Conservation (phyloP, 2,113 vertebrate species). For the Varanus salvator region DNA sequence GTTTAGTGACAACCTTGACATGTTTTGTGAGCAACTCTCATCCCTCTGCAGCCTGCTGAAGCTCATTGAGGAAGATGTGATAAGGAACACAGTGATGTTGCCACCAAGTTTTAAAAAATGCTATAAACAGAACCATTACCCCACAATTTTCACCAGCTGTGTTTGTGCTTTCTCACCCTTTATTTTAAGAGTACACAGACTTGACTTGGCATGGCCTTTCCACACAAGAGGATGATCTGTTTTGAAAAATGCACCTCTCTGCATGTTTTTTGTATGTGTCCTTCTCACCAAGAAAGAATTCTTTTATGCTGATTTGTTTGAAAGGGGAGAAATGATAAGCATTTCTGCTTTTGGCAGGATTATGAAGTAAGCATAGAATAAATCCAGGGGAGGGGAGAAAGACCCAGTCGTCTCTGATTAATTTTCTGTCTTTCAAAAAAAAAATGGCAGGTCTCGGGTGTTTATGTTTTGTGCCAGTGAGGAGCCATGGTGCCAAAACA, state of each 20-base stretch:
- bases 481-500: neutral
- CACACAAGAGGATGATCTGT: slow-evolving; percentile 61
- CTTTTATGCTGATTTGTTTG: slow-evolving; percentile 23
- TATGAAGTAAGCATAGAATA: slow-evolving; percentile 57
- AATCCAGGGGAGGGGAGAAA: slow-evolving; percentile 20
- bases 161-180: slow-evolving; percentile 74
- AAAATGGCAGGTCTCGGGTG: neutral
- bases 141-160: slow-evolving; percentile 78
- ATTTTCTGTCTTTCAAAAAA: slow-evolving; percentile 3
- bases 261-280: slow-evolving; percentile 65
- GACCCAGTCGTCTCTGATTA: slow-evolving; percentile 19
- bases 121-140: slow-evolving; percentile 60
- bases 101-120: slow-evolving; percentile 54
- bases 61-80: slow-evolving; percentile 65
- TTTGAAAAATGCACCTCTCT: slow-evolving; percentile 63
- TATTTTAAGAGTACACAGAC: slow-evolving; percentile 63
- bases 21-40: slow-evolving; percentile 68
- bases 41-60: slow-evolving; percentile 48
- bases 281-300: slow-evolving; percentile 25
- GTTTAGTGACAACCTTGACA: slow-evolving; percentile 61
- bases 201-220: slow-evolving; percentile 70
- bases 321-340: slow-evolving; percentile 33
- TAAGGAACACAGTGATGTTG: slow-evolving; percentile 67
- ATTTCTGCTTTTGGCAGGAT: slow-evolving; percentile 53
- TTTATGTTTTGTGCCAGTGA: slow-evolving; percentile 9